Conservation (phyloP, 2,888 invertebrate species). For the Ennomos erosarius region DNA sequence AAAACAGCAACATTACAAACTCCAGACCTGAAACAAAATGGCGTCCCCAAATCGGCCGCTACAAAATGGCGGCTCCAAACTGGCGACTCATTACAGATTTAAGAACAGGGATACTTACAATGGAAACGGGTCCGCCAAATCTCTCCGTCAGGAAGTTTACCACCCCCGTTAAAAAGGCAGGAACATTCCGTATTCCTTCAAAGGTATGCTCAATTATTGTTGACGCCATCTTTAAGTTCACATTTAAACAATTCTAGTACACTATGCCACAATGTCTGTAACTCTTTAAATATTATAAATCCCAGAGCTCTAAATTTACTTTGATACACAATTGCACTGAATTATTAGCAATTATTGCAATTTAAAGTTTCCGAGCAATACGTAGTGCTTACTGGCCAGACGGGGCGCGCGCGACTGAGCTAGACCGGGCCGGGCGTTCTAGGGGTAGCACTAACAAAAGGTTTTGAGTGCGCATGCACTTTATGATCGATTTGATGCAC, state of each 20-base stretch:
- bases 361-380: not conserved
- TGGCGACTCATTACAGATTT: no score
- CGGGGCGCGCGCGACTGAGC: conserved; percentile 13
- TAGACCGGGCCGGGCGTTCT: conserved; percentile 3
- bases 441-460: not conserved
- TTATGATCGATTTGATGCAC: conserved; percentile 29
- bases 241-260: conserved; percentile 1
- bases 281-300: no score
- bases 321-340: not conserved
- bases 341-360: not conserved
- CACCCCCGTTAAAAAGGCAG: not conserved
- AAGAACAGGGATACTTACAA: conserved; percentile 28
- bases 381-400: not conserved
- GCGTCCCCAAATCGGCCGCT: not conserved
- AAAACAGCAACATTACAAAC: not conserved
- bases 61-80: no score
- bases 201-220: not conserved
- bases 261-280: not conserved
- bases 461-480: conserved; percentile 28
- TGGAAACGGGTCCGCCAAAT: conserved; percentile 25
- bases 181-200: not conserved
- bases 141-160: not conserved
- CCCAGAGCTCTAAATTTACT: no score
- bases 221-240: conserved; percentile 1
- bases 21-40: not conserved